Base-by-base conservation (phyloP, 2,888 invertebrate genomes). In the Pandemis cinnamomeana region DNA sequence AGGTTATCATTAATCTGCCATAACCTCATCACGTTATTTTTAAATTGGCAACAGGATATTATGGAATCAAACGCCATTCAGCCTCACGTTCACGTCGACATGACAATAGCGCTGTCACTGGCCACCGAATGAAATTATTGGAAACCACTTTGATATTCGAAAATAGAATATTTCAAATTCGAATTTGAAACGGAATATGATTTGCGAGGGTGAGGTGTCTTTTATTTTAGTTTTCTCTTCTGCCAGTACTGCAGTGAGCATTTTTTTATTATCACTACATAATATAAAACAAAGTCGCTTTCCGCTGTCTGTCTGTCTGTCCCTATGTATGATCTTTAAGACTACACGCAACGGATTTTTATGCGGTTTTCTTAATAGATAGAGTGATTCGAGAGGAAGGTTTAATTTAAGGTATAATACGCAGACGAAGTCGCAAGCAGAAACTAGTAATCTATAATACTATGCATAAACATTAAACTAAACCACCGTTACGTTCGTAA, bases 41-140 rank as follows among this genome's bases (percentile, higher is more conserved):
- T 71, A 74, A 71, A 74, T 74, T 71, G 71, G 62, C 74, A 71
- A 74, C 53, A 62, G 71, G 3, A 36, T 36, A 67, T 66, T 70
- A 73, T 68, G n/a, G 69, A 70, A 74, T 70, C 62, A 62, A 71
- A 70, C 62, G 74, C 71, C 74, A 74, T 44, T 73, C 73, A 71
- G 53, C 41, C 64, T 27, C 48, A 48, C 60, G 74, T 74, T 67
- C 61, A 61, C 74, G 55, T 55, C 53, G 71, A 74, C 61, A 74
- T 71, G 74, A 74, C 74, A 74, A 74, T 74, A 71, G 55, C 67
- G 71, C 74, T 74, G 74, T 71, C 70, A 62, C 48, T 71, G 70
- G 51, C 64, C 36, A 61, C 58, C 72, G 69, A 74, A 74, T 61
- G 66, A 61, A 74, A 74, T 74, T 74, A 74, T 71, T 67, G 61